These are phyloP conservation scores for Romanomermis culicivorax DNA, from an alignment of 2,888 invertebrate species.

Conservation along the genomic window DNA sequence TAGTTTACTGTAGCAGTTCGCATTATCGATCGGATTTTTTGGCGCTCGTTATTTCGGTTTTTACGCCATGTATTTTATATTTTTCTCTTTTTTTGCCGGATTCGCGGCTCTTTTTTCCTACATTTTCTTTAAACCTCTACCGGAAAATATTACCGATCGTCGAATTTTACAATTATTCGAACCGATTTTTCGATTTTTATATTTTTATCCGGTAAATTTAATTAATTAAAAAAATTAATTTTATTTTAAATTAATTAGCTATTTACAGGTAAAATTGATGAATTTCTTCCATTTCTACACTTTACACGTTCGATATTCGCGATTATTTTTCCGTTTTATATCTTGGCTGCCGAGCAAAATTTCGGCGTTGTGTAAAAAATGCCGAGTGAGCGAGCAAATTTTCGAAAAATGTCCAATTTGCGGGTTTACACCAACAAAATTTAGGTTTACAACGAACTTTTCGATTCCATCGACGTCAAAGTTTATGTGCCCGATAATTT, in stretches of 20 bases:
- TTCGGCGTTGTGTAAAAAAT: neutral
- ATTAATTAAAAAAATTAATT: neutral
- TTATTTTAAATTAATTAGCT: neutral
- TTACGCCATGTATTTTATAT: too few relatives aligned
- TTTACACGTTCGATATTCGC: too few relatives aligned
- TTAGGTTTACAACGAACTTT: too few relatives aligned
- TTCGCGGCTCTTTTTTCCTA: too few relatives aligned
- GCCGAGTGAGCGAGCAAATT: neutral
- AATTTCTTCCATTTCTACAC: neutral
- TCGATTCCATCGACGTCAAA: too few relatives aligned
- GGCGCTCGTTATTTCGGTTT: too few relatives aligned
- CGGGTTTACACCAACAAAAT: neutral
- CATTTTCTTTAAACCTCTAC: neutral
- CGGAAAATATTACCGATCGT: neutral
- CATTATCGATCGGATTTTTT: too few relatives aligned
- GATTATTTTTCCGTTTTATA: too few relatives aligned
- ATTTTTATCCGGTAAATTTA: neutral
- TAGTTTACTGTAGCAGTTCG: too few relatives aligned
- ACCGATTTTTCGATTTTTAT: neutral
- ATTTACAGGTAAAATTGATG: neutral
- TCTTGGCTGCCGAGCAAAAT: too few relatives aligned
- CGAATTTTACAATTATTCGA: neutral
- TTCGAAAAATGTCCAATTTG: neutral
- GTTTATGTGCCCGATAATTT: conserved; percentile 17
- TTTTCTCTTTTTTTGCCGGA: too few relatives aligned